Percentiles rank a stretch among this genome's conserved stretches.
Evolutionary conservation across 2,888 invertebrate species (phyloP).

Genomic region (Drosophila mayaguana): DNA sequence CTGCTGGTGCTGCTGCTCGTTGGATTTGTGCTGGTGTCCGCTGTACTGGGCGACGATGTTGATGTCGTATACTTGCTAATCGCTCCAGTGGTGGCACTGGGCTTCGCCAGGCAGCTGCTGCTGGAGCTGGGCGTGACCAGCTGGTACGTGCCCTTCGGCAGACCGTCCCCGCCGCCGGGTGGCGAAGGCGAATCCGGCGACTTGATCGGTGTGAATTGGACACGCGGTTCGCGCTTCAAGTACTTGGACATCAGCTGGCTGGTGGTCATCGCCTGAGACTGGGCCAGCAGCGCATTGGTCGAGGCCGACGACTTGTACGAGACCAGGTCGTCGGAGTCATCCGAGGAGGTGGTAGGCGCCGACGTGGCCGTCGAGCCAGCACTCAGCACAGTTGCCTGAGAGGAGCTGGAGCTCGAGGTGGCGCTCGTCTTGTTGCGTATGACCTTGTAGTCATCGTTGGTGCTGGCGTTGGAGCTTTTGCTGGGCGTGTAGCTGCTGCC

Average conservation of each 20-base stretch:
- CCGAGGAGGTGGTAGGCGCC: conserved; percentile 83
- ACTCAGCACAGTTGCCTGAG: conserved; percentile 83
- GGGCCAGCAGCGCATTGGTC: conserved; percentile 83
- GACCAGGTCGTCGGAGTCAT: conserved; percentile 83
- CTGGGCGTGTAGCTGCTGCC: conserved; percentile 58
- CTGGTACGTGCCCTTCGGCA: conserved; percentile 83
- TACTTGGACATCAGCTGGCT: conserved; percentile 85
- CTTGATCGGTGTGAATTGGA: conserved; percentile 83
- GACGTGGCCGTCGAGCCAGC: conserved; percentile 83
- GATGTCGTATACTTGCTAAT: conserved; percentile 74
- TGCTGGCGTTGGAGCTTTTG: conserved; percentile 56
- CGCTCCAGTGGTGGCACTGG: conserved; percentile 69
- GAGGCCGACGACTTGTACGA: conserved; percentile 84
- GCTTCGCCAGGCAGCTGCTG: conserved; percentile 49
- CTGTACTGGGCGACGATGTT: conserved; percentile 48
- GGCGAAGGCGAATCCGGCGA: conserved; percentile 84
- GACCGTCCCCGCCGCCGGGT: conserved; percentile 77
- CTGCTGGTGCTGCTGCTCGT: conserved; percentile 68
- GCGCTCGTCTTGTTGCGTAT: conserved; percentile 83
- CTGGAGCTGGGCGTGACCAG: conserved; percentile 67
- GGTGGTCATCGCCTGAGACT: conserved; percentile 84
- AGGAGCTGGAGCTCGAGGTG: conserved; percentile 83
- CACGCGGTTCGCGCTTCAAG: conserved; percentile 84
- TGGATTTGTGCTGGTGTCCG: conserved; percentile 55
- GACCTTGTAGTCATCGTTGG: conserved; percentile 81